Conservation (phyloP, 2,113 vertebrate genomes). For the Anolis sagrei region DNA sequence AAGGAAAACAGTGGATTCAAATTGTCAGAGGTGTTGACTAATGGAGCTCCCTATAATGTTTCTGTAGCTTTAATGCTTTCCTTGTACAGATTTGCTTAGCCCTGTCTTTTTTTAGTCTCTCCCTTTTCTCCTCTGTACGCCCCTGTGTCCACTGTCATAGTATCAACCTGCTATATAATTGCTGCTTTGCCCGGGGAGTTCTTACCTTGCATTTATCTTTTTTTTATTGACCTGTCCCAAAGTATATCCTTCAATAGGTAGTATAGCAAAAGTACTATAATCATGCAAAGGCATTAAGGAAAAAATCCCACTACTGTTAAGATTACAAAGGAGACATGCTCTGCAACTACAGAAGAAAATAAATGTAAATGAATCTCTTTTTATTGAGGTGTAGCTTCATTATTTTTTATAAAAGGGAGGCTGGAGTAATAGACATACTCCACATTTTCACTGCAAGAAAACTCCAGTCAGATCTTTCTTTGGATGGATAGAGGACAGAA, state of each 20-base stretch:
- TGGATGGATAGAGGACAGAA: not conserved
- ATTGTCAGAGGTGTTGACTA: conserved; percentile 1
- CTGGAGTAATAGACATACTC: not conserved
- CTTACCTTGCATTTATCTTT: not conserved
- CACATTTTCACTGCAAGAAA: not conserved
- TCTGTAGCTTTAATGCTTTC: not conserved
- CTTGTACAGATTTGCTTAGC: not conserved
- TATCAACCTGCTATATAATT: conserved; percentile 8
- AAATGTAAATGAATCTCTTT: conserved; percentile 15
- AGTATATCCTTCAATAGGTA: rapidly evolving
- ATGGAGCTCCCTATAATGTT: conserved; percentile 6
- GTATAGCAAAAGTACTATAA: not conserved
- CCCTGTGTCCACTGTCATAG: not conserved
- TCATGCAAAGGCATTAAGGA: not conserved
- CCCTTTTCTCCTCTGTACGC: conserved; percentile 11
- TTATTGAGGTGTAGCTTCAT: not conserved
- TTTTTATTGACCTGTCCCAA: conserved; percentile 13
- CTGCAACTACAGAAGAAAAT: not conserved
- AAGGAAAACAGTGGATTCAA: not conserved
- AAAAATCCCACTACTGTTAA: not conserved
- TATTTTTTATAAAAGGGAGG: not conserved
- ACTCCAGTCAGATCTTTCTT: not conserved
- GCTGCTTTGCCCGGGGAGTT: conserved; percentile 11
- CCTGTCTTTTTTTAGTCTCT: not conserved
- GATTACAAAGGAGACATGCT: not conserved